Conservation (phyloP, 2,888 invertebrate species). For the Megamerina dolium region DNA sequence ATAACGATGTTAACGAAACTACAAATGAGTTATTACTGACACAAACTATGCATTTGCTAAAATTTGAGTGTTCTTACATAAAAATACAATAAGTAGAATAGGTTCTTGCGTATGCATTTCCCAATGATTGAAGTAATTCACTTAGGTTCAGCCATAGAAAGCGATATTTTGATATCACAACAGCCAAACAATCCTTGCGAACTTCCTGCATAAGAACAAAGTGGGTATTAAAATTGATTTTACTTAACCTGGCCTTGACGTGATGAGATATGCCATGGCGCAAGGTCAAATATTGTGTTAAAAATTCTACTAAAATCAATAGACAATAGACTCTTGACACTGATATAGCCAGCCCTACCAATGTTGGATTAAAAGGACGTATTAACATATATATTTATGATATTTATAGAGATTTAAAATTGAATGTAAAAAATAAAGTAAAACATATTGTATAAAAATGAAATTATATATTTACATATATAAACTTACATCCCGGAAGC, state of each 20-base stretch:
- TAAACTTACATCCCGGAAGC: conserved; percentile 51
- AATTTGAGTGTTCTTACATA: conserved; percentile 49
- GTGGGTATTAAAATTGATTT: background rate
- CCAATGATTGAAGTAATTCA: conserved; percentile 58
- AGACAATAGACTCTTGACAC: too few species aligned
- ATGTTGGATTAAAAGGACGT: too few species aligned
- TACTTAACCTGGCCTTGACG: background rate
- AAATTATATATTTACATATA: background rate
- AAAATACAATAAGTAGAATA: conserved; percentile 63
- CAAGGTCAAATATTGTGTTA: too few species aligned
- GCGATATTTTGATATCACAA: conserved; percentile 58
- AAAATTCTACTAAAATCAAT: too few species aligned
- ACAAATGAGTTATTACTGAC: background rate
- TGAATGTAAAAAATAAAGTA: background rate
- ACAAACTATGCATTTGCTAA: background rate
- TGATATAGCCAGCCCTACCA: too few species aligned
- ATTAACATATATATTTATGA: too few species aligned
- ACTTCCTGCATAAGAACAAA: conserved; percentile 52
- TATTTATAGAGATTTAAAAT: too few species aligned
- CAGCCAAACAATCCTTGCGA: conserved; percentile 52
- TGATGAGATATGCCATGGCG: background rate
- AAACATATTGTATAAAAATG: background rate
- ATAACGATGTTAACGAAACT: conserved; percentile 60
- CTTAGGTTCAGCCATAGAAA: conserved; percentile 61
- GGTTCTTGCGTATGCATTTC: conserved; percentile 63